Conservation (phyloP, 2,113 vertebrate species). For the Amazona vittata region DNA sequence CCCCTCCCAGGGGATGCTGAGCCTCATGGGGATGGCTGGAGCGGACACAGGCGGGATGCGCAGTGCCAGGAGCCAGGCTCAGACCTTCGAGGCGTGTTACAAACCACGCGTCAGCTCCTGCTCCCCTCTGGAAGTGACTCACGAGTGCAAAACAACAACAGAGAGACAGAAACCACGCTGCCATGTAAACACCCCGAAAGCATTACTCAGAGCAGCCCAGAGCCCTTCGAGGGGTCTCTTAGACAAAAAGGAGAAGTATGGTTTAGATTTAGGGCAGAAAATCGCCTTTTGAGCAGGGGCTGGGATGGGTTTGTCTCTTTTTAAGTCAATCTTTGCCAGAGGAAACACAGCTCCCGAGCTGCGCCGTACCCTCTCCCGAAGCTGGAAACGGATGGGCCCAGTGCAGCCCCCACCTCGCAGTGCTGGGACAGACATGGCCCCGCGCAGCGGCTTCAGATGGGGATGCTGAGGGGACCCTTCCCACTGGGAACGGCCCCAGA, state of each 20-base stretch:
- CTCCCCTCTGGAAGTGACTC: slow-evolving; percentile 67
- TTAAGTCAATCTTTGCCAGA: not conserved
- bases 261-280: not conserved
- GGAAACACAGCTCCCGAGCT: not conserved
- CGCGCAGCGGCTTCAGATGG: accelerated
- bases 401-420: not conserved
- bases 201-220: slow-evolving; percentile 41
- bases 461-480: not conserved
- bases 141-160: slow-evolving; percentile 58
- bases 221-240: not conserved
- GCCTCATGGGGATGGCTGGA: not conserved
- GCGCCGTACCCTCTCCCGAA: not conserved
- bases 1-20: not conserved
- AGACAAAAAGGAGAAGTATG: not conserved
- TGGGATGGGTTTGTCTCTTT: not conserved
- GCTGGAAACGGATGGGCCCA: slow-evolving; percentile 1
- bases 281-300: not conserved
- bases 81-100: slow-evolving; percentile 33
- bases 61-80: not conserved
- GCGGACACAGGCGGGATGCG: not conserved
- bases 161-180: slow-evolving; percentile 23
- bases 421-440: not conserved
- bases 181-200: slow-evolving; percentile 43
- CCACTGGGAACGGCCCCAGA: accelerated
- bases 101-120: slow-evolving; percentile 41